Evolutionary conservation across 2,113 vertebrate genomes (phyloP), one percentile per base, ranked within the genome.

Genomic region (Phasianus colchicus): DNA sequence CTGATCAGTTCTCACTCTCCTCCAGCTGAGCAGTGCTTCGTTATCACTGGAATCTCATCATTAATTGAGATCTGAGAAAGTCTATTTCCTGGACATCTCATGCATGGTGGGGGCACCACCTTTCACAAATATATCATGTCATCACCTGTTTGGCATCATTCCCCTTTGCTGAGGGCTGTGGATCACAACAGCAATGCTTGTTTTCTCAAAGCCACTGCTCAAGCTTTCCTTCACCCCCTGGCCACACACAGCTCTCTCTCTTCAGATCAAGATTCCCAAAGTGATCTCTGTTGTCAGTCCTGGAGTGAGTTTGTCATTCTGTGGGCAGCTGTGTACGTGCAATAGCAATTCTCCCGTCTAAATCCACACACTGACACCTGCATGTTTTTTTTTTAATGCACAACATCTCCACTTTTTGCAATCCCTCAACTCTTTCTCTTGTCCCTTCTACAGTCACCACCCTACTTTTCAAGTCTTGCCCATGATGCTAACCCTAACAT

Each of bases 71-170:
- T 87, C 84, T 90, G 80, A 78, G 47, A 67, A 80, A 63, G 63
- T 87, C 90, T 95, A 93, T 97, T 97, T 97, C 95, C 93, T 95
- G 95, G 76, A 91, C 71, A 93, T 89, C 80, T 97, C 92, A 96
- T 95, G 94, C 94, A 84, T 93, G 86, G 70, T 92, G 73, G 90
- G 96, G 85, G 76, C 94, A 95, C 7, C 89, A 93, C 94, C 92
- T 96, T 86, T 92, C 11, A 13, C 78, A 89, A 94, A 95, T 94
- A 96, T 95, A 97, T 95, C 92, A 93, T 86, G 80, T 92, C 89
- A 84, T 91, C 89, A 42, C 82, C 76, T 93, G 71, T 69, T 94
- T 88, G 88, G 75, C 78, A 86, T 79, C 0, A 0, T 29, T 89
- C 61, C 13, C 69, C 74, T 61, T 74, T 67, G 78, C 55, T n/a